Evolutionary conservation across 1,140 invertebrate genomes (phyloP), one percentile per base, ranked within the genome.

Genomic region (Chironomus striatipennis): DNA sequence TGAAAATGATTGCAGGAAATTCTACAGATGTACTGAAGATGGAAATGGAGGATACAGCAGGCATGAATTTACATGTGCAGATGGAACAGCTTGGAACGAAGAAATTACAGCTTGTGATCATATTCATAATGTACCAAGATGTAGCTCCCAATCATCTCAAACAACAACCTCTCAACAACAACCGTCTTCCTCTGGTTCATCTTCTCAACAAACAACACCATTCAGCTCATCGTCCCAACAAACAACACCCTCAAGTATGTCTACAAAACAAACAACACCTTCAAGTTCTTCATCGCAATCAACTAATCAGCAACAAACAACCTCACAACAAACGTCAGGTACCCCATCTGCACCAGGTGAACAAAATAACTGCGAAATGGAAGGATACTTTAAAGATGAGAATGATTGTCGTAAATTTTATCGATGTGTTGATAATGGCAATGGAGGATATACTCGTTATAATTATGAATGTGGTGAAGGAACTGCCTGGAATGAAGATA

Each of bases 401-500:
- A 83, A 84, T 18, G 84, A 90, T 76, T 91, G 90, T 77, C 83
- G 84, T 73, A 88, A 87, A 78, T 91, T 91, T 78, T 90, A 89
- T 78, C 84, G 89, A 74, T 91, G 89, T 79, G 87, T 89, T 2
- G 84, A 87, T 77, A 85, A 87, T 77, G 86, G 85, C 24, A 80
- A 84, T 74, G 86, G 85, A 7, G 83, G 83, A 64, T 89, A 84
- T 77, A 85, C 77, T 42, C 85, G 85, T 78, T 88, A 89, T 79
- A 84, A 88, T 73, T 91, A 90, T 81, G 81, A 81, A 21, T 91
- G 89, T 80, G 87, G 86, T 1, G 84, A 87, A 74, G 88, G 88
- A 42, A 90, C 89, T 6, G 86, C 87, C 20, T 91, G 88, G 88
- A 89, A 90, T 81, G 76, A 83, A 75, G 82, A 85, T 57, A 83